These are phyloP conservation scores for Marisa cornuarietis DNA, from an alignment of 1,140 invertebrate species.

Conservation along the genomic window DNA sequence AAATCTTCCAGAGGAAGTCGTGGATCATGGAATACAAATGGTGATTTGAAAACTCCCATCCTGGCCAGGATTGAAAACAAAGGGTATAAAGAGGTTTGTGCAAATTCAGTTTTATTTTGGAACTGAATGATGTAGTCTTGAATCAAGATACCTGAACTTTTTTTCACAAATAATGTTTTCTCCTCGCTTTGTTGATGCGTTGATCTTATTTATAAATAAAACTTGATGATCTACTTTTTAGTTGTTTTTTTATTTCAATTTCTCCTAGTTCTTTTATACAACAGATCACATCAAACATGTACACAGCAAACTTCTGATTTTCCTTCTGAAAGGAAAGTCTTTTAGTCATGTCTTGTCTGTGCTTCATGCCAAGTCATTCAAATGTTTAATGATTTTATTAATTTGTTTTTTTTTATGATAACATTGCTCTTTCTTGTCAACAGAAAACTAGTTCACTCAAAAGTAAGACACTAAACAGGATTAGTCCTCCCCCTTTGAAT, in stretches of 20 bases:
- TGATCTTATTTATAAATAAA: background rate
- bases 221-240: background rate
- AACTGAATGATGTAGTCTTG: background rate
- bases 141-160: background rate
- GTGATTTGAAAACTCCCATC: conserved; percentile 27
- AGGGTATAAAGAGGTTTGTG: background rate
- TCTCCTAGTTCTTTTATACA: background rate
- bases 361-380: too few relatives aligned
- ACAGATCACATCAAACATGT: too few relatives aligned
- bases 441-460: too few relatives aligned
- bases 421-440: too few relatives aligned
- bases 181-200: background rate
- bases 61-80: conserved; percentile 33
- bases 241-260: conserved; percentile 4
- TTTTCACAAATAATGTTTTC: background rate
- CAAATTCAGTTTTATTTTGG: background rate
- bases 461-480: too few relatives aligned
- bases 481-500: too few relatives aligned
- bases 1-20: too few relatives aligned
- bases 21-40: background rate
- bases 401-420: too few relatives aligned
- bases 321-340: too few relatives aligned
- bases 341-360: too few relatives aligned
- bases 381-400: too few relatives aligned
- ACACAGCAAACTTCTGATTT: too few relatives aligned